Conservation (phyloP, 2,113 vertebrate genomes). For the Seriola rivoliana region DNA sequence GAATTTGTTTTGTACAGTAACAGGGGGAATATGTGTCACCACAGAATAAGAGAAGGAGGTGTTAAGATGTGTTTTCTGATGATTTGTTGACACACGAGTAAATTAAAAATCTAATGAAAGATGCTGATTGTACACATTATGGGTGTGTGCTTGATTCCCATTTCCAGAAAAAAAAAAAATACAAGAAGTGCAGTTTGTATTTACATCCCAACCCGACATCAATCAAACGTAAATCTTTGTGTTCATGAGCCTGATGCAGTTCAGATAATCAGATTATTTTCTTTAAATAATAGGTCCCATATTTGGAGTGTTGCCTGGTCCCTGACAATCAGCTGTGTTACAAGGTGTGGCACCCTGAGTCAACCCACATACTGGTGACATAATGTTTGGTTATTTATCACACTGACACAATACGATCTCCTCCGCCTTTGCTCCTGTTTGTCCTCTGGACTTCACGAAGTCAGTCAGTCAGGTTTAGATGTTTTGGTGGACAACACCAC, state of each 20-base stretch:
- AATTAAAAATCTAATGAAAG: background rate
- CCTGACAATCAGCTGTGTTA: conserved; percentile 14
- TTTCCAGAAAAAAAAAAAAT: background rate
- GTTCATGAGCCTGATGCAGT: background rate
- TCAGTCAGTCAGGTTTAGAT: conserved; percentile 4
- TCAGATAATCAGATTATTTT: background rate
- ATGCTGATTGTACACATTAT: no score
- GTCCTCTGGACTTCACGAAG: background rate
- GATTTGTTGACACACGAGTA: background rate
- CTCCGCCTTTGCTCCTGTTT: background rate
- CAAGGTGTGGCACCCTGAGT: conserved; percentile 27
- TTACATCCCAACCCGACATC: background rate
- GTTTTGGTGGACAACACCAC: conserved; percentile 30
- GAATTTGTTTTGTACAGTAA: no score
- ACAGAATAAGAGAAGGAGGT: no score
- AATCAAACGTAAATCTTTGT: background rate
- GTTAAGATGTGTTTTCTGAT: no score
- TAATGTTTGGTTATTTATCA: background rate
- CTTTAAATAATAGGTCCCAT: background rate
- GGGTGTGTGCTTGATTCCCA: background rate
- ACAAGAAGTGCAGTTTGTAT: background rate
- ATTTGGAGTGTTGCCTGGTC: background rate
- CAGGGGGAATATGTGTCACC: no score
- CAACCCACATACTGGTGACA: background rate
- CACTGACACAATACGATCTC: background rate